These are phyloP conservation scores for Nasonia oneida DNA, from an alignment of 2,888 invertebrate species.

Conservation along the genomic window DNA sequence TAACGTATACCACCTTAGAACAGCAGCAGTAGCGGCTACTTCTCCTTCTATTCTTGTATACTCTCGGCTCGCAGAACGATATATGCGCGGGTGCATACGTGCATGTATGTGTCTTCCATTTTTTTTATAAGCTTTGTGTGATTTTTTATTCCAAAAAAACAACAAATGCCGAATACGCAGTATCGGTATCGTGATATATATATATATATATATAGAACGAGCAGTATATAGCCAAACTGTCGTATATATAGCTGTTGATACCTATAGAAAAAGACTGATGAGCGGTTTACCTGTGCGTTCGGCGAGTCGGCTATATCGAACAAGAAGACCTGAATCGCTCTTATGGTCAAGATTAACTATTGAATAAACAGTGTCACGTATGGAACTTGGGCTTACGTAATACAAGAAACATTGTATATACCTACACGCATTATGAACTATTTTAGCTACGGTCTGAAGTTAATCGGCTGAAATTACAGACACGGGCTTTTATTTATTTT, in stretches of 20 bases:
- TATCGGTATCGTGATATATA: too few species aligned
- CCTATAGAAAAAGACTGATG: slow-evolving; percentile 22
- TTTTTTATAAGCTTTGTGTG: too few species aligned
- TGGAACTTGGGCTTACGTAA: background rate
- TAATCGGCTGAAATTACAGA: background rate
- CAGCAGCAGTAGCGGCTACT: slow-evolving; percentile 16
- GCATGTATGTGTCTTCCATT: background rate
- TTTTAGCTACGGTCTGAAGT: background rate
- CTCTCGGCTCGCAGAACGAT: background rate
- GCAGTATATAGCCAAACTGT: too few species aligned
- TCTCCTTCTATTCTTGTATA: background rate
- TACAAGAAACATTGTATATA: background rate
- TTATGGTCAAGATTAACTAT: slow-evolving; percentile 43
- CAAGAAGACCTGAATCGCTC: background rate
- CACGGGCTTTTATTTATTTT: background rate
- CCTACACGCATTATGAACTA: background rate
- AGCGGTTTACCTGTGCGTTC: slow-evolving; percentile 6
- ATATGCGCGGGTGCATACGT: background rate
- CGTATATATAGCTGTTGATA: background rate
- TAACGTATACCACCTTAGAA: slow-evolving; percentile 59
- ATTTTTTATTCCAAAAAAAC: too few species aligned
- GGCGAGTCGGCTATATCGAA: slow-evolving; percentile 4
- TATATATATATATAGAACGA: background rate
- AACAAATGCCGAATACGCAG: too few species aligned
- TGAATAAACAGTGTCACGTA: slow-evolving; percentile 15